Conservation (phyloP, 2,113 vertebrate genomes). For the Epinephelus fuscoguttatus region DNA sequence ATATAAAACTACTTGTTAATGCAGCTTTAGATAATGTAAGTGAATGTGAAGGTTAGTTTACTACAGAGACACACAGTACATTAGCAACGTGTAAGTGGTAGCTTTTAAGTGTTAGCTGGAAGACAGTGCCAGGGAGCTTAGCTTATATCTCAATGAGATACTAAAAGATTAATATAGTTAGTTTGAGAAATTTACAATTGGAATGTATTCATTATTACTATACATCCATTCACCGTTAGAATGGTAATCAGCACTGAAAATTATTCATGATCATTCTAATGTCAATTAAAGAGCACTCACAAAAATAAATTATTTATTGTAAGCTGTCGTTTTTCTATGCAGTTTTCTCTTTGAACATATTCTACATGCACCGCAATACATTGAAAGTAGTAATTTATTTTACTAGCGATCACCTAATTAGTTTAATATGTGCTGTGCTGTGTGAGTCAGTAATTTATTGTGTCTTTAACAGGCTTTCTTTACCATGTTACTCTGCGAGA, state of each 20-base stretch:
- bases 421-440: no score
- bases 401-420: no score
- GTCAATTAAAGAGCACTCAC: slow-evolving; percentile 11
- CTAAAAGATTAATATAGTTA: slow-evolving; percentile 8
- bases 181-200: slow-evolving; percentile 7
- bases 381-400: no score
- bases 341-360: background rate
- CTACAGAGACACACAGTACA: background rate
- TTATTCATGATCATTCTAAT: background rate
- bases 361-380: background rate
- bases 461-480: background rate
- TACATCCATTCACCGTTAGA: background rate
- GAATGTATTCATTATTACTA: slow-evolving; percentile 1
- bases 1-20: background rate
- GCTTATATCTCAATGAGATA: background rate
- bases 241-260: background rate
- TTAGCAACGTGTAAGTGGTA: background rate
- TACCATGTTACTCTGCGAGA: background rate
- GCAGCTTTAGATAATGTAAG: background rate
- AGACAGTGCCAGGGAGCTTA: background rate
- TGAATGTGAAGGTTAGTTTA: background rate
- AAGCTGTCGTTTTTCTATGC: slow-evolving; percentile 1
- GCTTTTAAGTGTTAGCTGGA: background rate
- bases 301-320: background rate
- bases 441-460: no score